phyloP scores from a whole-genome alignment of 2,113 vertebrate genomes.

The Amphiprion ocellaris region DNA sequence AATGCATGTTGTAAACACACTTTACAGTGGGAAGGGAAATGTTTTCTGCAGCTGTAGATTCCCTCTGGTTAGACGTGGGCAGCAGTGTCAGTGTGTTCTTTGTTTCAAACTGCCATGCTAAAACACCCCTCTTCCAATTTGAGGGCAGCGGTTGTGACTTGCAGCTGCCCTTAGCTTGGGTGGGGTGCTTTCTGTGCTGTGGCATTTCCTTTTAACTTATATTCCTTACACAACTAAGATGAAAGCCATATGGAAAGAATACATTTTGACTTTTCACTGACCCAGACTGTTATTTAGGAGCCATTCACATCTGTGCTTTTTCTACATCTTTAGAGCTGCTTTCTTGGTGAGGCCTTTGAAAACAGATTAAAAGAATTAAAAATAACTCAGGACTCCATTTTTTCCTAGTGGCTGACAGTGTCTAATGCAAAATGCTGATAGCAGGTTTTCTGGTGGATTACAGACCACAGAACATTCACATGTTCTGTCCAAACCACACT shows the following conservation, averaged over 20 bases:
- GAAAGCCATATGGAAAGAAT: conserved; percentile 59
- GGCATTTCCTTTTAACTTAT: conserved; percentile 52
- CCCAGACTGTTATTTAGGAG: conserved; percentile 11
- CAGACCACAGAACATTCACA: conserved; percentile 56
- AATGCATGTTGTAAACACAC: conserved; percentile 38
- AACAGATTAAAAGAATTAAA: conserved; percentile 51
- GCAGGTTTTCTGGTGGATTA: conserved; percentile 42
- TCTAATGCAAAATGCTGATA: conserved; percentile 37
- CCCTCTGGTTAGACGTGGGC: conserved; percentile 57
- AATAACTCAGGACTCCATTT: conserved; percentile 36
- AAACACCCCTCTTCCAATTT: conserved; percentile 64
- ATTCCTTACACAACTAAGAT: conserved; percentile 43
- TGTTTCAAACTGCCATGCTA: conserved; percentile 56
- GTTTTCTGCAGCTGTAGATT: conserved; percentile 45
- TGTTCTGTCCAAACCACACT: conserved; percentile 54
- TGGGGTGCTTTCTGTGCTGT: conserved; percentile 58
- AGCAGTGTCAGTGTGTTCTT: conserved; percentile 55
- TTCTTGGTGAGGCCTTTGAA: conserved; percentile 51
- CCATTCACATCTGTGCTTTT: conserved; percentile 13
- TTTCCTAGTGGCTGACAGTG: conserved; percentile 8
- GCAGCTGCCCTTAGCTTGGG: conserved; percentile 62
- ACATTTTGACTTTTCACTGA: conserved; percentile 22
- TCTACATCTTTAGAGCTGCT: conserved; percentile 29
- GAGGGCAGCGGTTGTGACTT: conserved; percentile 58
- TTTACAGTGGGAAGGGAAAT: conserved; percentile 48